Percentiles rank a stretch among this genome's conserved stretches.
Conservation (phyloP, 30 jellyfish, hydroid and myxozoan genomes). For the Aurelia sp. region DNA sequence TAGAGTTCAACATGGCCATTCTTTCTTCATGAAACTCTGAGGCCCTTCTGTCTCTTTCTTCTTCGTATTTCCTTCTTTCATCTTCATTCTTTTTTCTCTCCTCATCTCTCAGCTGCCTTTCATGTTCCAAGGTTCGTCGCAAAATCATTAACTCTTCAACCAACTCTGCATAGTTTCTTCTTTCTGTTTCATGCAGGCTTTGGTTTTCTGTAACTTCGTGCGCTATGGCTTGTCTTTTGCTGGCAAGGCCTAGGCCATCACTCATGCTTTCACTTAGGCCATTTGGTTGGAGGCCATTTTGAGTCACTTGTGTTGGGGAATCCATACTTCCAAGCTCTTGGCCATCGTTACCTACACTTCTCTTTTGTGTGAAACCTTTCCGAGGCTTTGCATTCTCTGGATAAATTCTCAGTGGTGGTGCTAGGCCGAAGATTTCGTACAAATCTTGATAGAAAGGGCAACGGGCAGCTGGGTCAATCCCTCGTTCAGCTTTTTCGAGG, state of each 20-base stretch:
- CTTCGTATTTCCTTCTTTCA: slow-evolving; percentile 57
- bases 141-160: slow-evolving; percentile 42
- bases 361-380: slow-evolving; percentile 19
- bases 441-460: slow-evolving; percentile 66
- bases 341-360: slow-evolving; percentile 10
- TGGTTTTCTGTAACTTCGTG: slow-evolving; percentile 19
- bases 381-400: slow-evolving; percentile 18
- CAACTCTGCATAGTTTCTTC: slow-evolving; percentile 26
- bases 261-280: slow-evolving; percentile 42
- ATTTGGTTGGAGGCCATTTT: slow-evolving; percentile 10
- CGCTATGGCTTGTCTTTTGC: slow-evolving; percentile 9
- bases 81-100: slow-evolving; percentile 61
- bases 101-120: slow-evolving; percentile 55
- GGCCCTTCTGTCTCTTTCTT: slow-evolving; percentile 70
- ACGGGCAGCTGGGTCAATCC: slow-evolving; percentile 47
- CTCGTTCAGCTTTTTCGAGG: slow-evolving; percentile 57
- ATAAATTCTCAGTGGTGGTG: slow-evolving; percentile 54
- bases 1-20: slow-evolving; percentile 73
- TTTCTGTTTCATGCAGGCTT: slow-evolving; percentile 1
- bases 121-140: slow-evolving; percentile 57
- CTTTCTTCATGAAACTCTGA: slow-evolving; percentile 73
- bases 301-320: slow-evolving; percentile 39
- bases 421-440: slow-evolving; percentile 63
- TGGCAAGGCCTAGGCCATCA: neutral
- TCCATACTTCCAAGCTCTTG: slow-evolving; percentile 1